Evolutionary conservation across 1,140 invertebrate species (phyloP), one percentile per base, ranked within the genome.

Genomic region (Drosophila lacertosa): DNA sequence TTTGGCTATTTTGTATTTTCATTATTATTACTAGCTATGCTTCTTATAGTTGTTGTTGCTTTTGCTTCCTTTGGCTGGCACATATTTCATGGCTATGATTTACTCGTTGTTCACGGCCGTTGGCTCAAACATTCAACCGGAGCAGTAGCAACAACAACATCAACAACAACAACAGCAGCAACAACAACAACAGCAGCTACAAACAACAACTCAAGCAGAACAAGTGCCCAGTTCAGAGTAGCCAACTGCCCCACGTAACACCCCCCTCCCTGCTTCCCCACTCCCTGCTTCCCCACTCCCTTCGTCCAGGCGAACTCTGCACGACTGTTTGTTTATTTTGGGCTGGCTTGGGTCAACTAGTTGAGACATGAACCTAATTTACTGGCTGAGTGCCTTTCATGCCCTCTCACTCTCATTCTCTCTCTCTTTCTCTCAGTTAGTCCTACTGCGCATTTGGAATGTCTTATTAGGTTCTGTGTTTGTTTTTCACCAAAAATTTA

Each of bases 51-150:
- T 22, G 32, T 47, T 47, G 63, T 45, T 26, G 33, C 13, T 32
- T 22, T 51, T 13, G 42, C 40, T 54, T 66, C 59, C 58, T 70
- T 71, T 65, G 66, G 37, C 71, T 77, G 73, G 68, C 81, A 77
- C 81, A 86, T 86, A 88, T 88, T 86, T 88, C 82, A 86, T 86
- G 81, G 82, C 81, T 86, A 86, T 86, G 81, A 86, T 86, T 86
- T 86, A 88, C 65, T 88, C 81, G 71, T 77, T 88, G 81, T 86
- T 86, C 81, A 81, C 82, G 81, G 81, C 81, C 62, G 82, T 88
- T 86, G 77, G 53, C 65, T 69, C 58, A 26, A 55, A 53, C 70
- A 68, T 33, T 50, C 65, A 55, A 48, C 13, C 44, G 35, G 22
- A 55, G 35, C 35, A 29, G 6, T 7, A 29, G 9, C 26, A 54